These are phyloP conservation scores for Nyctibius grandis DNA, from an alignment of 2,797 vertebrate species.

Conservation along the genomic window DNA sequence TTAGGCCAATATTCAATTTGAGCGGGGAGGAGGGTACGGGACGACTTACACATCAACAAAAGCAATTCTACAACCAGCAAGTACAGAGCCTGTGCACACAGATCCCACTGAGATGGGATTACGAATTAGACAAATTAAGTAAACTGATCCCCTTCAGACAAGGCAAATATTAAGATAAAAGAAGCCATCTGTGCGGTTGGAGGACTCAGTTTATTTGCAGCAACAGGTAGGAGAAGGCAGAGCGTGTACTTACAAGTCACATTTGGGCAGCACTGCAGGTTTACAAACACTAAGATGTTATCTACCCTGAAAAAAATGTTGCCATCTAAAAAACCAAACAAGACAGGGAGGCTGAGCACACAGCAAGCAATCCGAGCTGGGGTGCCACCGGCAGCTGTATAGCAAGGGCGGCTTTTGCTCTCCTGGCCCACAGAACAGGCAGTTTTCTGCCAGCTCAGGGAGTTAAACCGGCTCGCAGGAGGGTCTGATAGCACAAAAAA, in stretches of 20 bases:
- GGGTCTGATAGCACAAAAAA: neutral
- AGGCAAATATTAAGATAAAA: slow-evolving; percentile 5
- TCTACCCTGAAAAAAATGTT: neutral
- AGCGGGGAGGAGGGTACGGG: neutral
- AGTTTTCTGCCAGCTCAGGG: neutral
- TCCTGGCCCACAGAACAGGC: neutral
- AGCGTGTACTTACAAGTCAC: neutral
- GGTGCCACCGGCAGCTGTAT: neutral
- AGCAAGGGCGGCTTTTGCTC: neutral
- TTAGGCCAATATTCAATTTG: slow-evolving; percentile 27
- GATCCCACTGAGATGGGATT: slow-evolving; percentile 1
- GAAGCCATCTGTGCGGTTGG: neutral
- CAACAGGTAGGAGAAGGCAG: neutral
- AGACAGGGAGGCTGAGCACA: neutral
- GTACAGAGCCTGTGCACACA: neutral
- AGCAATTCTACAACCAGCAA: neutral
- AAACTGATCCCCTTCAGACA: neutral
- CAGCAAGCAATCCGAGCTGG: neutral
- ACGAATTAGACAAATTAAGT: slow-evolving; percentile 36
- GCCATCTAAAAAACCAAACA: neutral
- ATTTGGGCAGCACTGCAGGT: neutral
- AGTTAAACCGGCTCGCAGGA: neutral
- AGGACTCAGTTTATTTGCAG: neutral
- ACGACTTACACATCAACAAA: neutral
- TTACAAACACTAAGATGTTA: neutral